Conservation (phyloP, 2,113 vertebrate species). For the Colaptes auratus region DNA sequence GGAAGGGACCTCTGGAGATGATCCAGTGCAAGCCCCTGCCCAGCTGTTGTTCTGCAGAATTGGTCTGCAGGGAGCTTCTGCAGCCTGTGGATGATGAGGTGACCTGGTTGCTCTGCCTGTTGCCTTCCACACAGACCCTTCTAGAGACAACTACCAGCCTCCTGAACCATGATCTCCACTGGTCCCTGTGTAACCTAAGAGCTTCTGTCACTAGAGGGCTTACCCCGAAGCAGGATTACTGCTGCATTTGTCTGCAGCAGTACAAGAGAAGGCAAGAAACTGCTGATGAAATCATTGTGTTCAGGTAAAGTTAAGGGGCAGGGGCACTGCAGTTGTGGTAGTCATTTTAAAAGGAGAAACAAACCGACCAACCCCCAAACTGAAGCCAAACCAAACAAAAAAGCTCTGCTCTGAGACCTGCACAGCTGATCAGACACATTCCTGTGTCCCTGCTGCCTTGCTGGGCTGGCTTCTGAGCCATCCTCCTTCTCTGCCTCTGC, state of each 20-base stretch:
- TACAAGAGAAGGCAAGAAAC: constrained; percentile 91
- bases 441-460: neutral
- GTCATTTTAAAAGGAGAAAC: neutral
- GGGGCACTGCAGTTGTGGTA: neutral
- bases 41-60: neutral
- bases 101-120: neutral
- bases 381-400: too few relatives aligned
- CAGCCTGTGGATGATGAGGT: neutral
- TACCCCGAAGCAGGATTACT: constrained; percentile 93
- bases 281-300: constrained; percentile 92
- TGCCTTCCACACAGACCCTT: constrained; percentile 81
- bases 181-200: constrained; percentile 94
- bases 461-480: neutral
- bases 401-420: neutral
- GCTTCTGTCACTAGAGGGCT: constrained; percentile 89
- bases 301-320: constrained; percentile 81
- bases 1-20: too few relatives aligned
- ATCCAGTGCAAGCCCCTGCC: neutral
- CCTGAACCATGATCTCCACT: constrained; percentile 95
- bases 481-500: neutral
- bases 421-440: neutral
- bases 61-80: neutral
- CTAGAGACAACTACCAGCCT: constrained; percentile 95
- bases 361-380: too few relatives aligned
- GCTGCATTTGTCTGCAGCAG: constrained; percentile 94